Evolutionary conservation across 2,113 vertebrate genomes (phyloP).

Genomic region (Illadopsis cleaveri): DNA sequence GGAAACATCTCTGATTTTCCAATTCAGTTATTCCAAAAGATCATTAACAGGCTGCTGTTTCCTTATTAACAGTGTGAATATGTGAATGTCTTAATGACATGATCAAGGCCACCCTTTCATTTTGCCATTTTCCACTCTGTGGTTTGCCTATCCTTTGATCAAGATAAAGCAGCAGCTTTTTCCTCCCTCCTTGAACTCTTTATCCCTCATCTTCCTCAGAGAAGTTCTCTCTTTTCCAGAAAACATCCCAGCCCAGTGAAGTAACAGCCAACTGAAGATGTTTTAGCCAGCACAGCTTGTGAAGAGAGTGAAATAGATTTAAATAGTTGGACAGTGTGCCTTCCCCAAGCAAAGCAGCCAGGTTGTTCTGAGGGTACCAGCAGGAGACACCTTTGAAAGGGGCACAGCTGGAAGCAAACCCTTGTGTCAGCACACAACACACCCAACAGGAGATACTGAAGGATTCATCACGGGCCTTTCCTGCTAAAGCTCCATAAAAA

Average conservation of each 20-base stretch:
- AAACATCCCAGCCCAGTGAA: not conserved
- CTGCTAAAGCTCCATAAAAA: not conserved
- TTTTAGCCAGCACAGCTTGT: not conserved
- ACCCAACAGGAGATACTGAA: not conserved
- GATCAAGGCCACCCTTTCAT: not conserved
- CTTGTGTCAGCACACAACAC: not conserved
- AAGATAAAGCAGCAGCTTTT: not conserved
- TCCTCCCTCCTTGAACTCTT: rapidly evolving
- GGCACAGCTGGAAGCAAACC: not conserved
- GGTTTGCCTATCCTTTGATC: not conserved
- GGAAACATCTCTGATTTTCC: not conserved
- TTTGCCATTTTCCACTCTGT: not conserved
- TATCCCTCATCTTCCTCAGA: not conserved
- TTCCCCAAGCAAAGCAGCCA: not conserved
- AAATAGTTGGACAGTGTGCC: not conserved
- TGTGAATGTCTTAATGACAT: not conserved
- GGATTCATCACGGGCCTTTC: not conserved
- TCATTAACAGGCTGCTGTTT: not conserved
- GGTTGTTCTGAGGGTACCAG: not conserved
- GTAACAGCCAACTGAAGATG: not conserved
- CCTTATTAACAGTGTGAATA: not conserved
- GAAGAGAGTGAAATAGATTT: not conserved
- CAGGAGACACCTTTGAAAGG: not conserved
- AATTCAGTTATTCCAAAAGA: not conserved
- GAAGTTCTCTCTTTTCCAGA: not conserved